Conservation (phyloP, 2,888 invertebrate species). For the Acrobasis suavella region DNA sequence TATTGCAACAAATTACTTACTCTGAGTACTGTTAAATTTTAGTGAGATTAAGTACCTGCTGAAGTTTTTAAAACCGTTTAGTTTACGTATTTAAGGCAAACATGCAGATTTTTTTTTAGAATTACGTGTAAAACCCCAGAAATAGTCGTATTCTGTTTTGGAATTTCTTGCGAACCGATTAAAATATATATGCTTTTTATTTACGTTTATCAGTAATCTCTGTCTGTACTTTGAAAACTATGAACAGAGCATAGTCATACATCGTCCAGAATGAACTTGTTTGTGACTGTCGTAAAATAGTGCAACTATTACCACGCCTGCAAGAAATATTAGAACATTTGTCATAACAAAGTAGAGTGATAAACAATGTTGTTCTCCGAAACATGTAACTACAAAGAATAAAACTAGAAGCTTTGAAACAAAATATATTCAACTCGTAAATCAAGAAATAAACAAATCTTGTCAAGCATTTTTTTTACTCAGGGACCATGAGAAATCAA, state of each 20-base stretch:
- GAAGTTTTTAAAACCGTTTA: too few species aligned
- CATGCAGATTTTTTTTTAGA: too few species aligned
- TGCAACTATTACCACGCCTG: not conserved
- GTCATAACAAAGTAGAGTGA: constrained; percentile 8
- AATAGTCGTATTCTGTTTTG: too few species aligned
- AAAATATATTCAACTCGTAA: not conserved
- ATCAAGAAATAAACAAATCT: not conserved
- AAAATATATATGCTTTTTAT: too few species aligned
- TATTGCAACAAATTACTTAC: too few species aligned
- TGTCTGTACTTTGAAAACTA: not conserved
- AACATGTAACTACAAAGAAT: not conserved
- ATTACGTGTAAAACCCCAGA: too few species aligned
- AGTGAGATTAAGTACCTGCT: too few species aligned
- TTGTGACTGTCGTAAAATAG: constrained; percentile 6
- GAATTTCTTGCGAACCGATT: too few species aligned
- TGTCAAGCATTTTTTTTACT: not conserved
- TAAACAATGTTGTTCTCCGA: constrained; percentile 2
- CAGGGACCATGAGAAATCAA: not conserved
- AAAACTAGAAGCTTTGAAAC: not conserved
- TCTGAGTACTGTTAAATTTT: too few species aligned
- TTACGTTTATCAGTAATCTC: too few species aligned
- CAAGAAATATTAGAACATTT: constrained; percentile 7
- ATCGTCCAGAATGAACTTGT: constrained; percentile 6
- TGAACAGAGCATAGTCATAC: not conserved
- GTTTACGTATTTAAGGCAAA: too few species aligned